A percentile compares a stretch with the other conserved stretches of the same genome.
These are phyloP conservation scores for Cephalopholis sonnerati DNA, from an alignment of 2,113 vertebrate genomes.

Conservation along the genomic window DNA sequence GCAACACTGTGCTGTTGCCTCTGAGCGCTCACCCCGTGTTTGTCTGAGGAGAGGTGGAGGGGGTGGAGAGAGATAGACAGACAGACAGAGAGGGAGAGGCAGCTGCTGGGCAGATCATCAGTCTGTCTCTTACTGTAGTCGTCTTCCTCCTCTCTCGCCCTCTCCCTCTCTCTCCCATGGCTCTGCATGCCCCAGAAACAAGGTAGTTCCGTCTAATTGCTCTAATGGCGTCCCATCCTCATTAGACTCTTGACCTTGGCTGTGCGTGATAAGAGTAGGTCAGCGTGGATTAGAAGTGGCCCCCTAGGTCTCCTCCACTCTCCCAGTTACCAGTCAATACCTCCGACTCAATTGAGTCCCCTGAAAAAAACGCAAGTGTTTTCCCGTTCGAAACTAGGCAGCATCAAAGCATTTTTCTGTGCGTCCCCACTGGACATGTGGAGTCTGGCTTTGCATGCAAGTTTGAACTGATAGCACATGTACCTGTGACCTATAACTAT, in stretches of 20 bases:
- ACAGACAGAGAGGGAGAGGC: slow-evolving; percentile 33
- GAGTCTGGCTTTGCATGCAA: not conserved
- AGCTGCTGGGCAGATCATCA: slow-evolving; percentile 66
- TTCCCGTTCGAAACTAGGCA: slow-evolving; percentile 43
- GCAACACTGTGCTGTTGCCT: slow-evolving; percentile 56
- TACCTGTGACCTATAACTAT: slow-evolving; percentile 4
- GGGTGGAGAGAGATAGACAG: slow-evolving; percentile 14
- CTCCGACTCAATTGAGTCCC: slow-evolving; percentile 54
- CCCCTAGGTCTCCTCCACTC: slow-evolving; percentile 67
- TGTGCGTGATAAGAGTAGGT: slow-evolving; percentile 78
- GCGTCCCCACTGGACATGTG: not conserved
- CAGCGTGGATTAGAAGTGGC: slow-evolving; percentile 77
- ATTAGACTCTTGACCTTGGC: slow-evolving; percentile 85
- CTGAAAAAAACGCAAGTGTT: slow-evolving; percentile 40
- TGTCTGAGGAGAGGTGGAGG: slow-evolving; percentile 6
- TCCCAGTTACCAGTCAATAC: slow-evolving; percentile 72
- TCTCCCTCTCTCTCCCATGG: slow-evolving; percentile 55
- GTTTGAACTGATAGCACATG: not conserved
- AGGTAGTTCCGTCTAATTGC: slow-evolving; percentile 82
- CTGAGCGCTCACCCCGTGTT: not conserved
- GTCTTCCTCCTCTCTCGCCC: slow-evolving; percentile 14
- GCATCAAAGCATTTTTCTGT: slow-evolving; percentile 3
- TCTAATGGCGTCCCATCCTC: slow-evolving; percentile 82
- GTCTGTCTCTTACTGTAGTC: slow-evolving; percentile 64
- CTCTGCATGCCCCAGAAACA: slow-evolving; percentile 78